Evolutionary conservation across 2,797 vertebrate genomes (phyloP).

Genomic region (Sitta carolinensis): DNA sequence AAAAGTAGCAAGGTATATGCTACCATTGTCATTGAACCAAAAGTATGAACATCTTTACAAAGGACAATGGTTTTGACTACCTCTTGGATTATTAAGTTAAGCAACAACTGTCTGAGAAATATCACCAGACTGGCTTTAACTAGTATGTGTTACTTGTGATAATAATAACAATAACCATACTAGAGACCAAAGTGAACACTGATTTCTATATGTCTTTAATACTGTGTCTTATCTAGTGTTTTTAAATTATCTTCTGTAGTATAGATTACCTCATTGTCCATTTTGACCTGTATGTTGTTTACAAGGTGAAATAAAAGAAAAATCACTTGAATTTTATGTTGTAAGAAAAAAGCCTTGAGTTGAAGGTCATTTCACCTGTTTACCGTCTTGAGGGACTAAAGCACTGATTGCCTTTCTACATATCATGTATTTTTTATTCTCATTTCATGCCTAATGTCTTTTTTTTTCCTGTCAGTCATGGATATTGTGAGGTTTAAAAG

Average conservation of each 20-base stretch:
- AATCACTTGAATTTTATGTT: conserved; percentile 77
- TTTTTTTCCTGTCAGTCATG: conserved; percentile 80
- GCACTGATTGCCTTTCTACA: conserved; percentile 81
- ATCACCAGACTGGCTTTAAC: conserved; percentile 73
- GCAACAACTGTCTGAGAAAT: conserved; percentile 65
- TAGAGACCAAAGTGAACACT: conserved; percentile 83
- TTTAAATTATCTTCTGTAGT: conserved; percentile 78
- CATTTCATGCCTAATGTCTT: conserved; percentile 77
- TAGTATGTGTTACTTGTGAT: conserved; percentile 70
- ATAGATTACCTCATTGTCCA: conserved; percentile 78
- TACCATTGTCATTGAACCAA: conserved; percentile 57
- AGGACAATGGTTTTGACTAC: conserved; percentile 74
- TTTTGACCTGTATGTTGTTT: conserved; percentile 79
- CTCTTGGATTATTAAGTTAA: conserved; percentile 74
- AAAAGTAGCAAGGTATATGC: conserved; percentile 51
- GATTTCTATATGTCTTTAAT: conserved; percentile 77
- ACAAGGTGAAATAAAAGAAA: conserved; percentile 75
- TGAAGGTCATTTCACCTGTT: conserved; percentile 66
- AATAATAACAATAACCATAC: conserved; percentile 73
- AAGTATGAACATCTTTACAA: conserved; percentile 50
- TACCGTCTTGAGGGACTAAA: conserved; percentile 72
- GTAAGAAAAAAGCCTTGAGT: conserved; percentile 56
- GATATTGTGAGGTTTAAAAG: conserved; percentile 80
- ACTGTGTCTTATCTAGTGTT: conserved; percentile 79
- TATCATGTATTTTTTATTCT: conserved; percentile 79